Conservation (phyloP, 2,113 vertebrate species). For the Mirza zaza region DNA sequence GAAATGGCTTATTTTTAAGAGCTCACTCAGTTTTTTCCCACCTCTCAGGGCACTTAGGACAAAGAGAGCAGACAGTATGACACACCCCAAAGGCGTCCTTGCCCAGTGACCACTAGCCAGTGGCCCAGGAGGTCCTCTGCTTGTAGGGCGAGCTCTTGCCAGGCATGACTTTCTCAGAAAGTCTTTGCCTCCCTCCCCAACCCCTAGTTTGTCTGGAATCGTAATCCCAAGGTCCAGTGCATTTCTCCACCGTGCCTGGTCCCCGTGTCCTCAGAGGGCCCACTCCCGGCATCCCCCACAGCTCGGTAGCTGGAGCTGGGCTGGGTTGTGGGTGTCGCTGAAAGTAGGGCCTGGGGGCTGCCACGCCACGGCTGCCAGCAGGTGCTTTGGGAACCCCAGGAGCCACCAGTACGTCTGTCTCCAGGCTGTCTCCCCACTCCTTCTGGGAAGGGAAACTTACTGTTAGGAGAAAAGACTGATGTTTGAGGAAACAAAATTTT, state of each 20-base stretch:
- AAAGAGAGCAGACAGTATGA: neutral
- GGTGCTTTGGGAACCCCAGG: neutral
- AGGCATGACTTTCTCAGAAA: neutral
- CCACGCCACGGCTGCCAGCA: neutral
- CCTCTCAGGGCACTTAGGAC: neutral
- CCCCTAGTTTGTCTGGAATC: neutral
- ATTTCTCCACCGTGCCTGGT: neutral
- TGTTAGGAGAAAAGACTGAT: neutral
- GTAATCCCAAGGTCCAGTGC: neutral
- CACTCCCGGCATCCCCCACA: neutral
- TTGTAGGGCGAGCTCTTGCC: neutral
- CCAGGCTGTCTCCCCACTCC: neutral
- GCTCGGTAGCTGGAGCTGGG: fast-evolving
- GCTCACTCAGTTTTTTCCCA: neutral
- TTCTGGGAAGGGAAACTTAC: neutral
- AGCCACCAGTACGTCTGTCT: neutral
- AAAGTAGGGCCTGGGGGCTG: neutral
- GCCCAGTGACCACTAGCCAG: neutral
- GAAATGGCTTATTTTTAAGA: neutral
- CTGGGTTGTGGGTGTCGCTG: neutral
- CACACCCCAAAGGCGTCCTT: neutral
- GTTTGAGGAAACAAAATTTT: neutral
- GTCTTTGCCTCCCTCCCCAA: neutral
- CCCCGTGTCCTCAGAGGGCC: fast-evolving
- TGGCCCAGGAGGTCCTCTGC: neutral